These are phyloP conservation scores for Atlantisia rogersi DNA, from an alignment of 2,113 vertebrate genomes.

Conservation along the genomic window DNA sequence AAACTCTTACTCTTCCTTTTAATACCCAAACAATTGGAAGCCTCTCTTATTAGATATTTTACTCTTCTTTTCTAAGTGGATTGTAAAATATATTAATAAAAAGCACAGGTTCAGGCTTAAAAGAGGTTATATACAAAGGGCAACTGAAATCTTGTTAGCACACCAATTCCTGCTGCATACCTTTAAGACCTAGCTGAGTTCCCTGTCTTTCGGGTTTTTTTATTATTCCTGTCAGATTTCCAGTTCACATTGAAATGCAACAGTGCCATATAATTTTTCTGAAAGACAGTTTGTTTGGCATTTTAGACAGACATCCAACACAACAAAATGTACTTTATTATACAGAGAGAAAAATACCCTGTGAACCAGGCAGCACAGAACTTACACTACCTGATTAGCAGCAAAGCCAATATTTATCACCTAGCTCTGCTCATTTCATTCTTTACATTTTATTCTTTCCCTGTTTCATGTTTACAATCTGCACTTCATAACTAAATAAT, in stretches of 20 bases:
- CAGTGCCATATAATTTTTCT: constrained; percentile 53
- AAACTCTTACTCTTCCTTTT: not conserved
- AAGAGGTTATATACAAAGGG: not conserved
- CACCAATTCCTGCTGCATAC: constrained; percentile 8
- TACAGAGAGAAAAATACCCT: constrained; percentile 45
- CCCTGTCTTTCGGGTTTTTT: not conserved
- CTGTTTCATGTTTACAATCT: constrained; percentile 24
- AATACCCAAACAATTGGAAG: not conserved
- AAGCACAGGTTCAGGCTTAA: not conserved
- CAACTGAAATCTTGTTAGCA: constrained; percentile 25
- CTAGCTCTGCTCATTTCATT: constrained; percentile 20
- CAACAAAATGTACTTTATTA: constrained; percentile 61
- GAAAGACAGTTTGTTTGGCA: constrained; percentile 67
- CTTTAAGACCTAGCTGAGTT: constrained; percentile 27
- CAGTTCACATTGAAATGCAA: constrained; percentile 58
- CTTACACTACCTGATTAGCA: constrained; percentile 37
- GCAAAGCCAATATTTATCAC: constrained; percentile 51
- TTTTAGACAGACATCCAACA: constrained; percentile 62
- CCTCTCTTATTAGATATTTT: not conserved
- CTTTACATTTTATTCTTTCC: constrained; percentile 11
- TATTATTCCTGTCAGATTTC: constrained; percentile 60
- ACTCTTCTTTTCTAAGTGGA: not conserved
- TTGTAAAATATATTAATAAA: not conserved
- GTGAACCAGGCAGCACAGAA: constrained; percentile 36
- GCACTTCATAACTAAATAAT: constrained; percentile 23